phyloP scores from a whole-genome alignment of 30 jellyfish, hydroid and myxozoan species.

The Aurelia coerulea region DNA sequence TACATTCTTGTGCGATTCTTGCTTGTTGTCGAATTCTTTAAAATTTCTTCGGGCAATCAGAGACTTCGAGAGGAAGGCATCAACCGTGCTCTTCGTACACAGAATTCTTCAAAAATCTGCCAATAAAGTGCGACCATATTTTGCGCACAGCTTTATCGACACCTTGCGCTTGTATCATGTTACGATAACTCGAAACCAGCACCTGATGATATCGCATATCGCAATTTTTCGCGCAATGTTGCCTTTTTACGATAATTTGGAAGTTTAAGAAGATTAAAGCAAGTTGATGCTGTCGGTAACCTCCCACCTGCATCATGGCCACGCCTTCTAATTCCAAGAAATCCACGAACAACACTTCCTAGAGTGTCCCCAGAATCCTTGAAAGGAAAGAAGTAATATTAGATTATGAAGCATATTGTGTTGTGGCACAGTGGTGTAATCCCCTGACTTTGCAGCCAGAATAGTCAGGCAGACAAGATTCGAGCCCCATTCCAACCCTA shows the following conservation, averaged over 20 bases:
- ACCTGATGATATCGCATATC: slow-evolving; percentile 90
- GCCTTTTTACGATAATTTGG: slow-evolving; percentile 88
- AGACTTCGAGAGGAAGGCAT: no score
- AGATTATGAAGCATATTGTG: background rate
- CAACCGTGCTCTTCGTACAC: no score
- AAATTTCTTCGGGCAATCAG: no score
- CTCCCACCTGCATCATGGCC: slow-evolving; percentile 85
- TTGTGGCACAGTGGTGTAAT: background rate
- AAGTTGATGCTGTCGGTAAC: slow-evolving; percentile 98
- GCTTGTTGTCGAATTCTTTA: no score
- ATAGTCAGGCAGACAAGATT: background rate
- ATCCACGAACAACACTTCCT: slow-evolving; percentile 97
- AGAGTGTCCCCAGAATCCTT: slow-evolving; percentile 94
- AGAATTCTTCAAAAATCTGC: no score
- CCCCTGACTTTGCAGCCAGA: no score
- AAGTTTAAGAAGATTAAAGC: slow-evolving; percentile 89
- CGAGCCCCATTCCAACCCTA: background rate
- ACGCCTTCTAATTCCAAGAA: slow-evolving; percentile 87
- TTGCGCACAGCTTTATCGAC: background rate
- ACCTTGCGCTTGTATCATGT: background rate
- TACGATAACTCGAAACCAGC: slow-evolving; percentile 98
- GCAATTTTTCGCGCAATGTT: slow-evolving; percentile 82
- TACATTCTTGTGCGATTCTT: no score
- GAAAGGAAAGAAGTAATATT: background rate
- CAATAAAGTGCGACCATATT: no score